These are phyloP conservation scores for Hedychridium roseum DNA, from an alignment of 2,888 invertebrate genomes.

Conservation along the genomic window DNA sequence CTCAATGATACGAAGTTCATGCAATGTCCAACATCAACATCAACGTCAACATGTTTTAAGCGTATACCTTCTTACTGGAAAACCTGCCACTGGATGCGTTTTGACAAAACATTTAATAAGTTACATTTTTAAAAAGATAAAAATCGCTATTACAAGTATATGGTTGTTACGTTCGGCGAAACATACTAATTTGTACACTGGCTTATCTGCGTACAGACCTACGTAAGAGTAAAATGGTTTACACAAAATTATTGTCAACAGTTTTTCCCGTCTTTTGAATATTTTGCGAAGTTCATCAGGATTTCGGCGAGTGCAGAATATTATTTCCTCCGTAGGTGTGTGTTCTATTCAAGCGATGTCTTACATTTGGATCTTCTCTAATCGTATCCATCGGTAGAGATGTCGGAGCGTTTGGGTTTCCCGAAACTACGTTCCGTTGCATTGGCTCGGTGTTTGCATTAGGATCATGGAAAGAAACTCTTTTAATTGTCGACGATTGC, in stretches of 20 bases:
- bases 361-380: conserved; percentile 85
- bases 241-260: too few species aligned
- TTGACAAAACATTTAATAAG: conserved; percentile 44
- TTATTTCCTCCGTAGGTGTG: too few species aligned
- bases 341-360: too few species aligned
- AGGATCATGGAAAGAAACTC: conserved; percentile 79
- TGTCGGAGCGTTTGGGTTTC: conserved; percentile 60
- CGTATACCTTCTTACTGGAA: conserved; percentile 49
- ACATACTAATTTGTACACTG: too few species aligned
- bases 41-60: conserved; percentile 17
- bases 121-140: conserved; percentile 37
- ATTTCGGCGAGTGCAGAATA: too few species aligned
- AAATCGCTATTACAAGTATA: too few species aligned
- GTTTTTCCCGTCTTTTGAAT: too few species aligned
- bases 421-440: conserved; percentile 56
- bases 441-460: conserved; percentile 56
- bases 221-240: too few species aligned
- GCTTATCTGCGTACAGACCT: too few species aligned
- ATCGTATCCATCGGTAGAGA: conserved; percentile 66
- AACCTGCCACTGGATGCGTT: conserved; percentile 53
- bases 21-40: conserved; percentile 30
- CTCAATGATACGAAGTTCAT: too few species aligned
- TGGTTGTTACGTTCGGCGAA: too few species aligned
- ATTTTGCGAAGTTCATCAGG: too few species aligned
- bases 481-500: conserved; percentile 66